These are phyloP conservation scores for Rhinopomastus cyanomelas DNA, from an alignment of 2,113 vertebrate species.

Conservation along the genomic window DNA sequence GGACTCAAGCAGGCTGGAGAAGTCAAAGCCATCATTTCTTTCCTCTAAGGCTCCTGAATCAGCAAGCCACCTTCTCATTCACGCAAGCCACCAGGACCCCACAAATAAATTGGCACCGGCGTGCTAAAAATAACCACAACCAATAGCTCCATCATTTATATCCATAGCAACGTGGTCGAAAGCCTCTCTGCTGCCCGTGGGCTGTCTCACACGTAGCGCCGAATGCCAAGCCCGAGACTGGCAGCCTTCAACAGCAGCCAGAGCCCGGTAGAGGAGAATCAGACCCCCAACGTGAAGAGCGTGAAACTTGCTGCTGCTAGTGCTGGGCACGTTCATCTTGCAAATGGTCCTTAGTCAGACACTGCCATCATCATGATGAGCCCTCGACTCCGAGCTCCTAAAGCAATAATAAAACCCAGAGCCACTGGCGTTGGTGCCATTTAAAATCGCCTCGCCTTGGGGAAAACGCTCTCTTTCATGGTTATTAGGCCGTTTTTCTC, in stretches of 20 bases:
- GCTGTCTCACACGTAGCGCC: conserved; percentile 15
- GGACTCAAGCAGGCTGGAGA: not conserved
- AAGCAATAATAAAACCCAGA: conserved; percentile 31
- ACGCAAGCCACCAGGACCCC: conserved; percentile 35
- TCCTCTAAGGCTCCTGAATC: conserved; percentile 9
- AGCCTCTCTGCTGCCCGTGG: conserved; percentile 66
- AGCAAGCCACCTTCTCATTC: conserved; percentile 34
- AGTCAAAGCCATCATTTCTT: not conserved
- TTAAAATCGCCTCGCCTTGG: conserved; percentile 39
- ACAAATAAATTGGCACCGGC: conserved; percentile 69
- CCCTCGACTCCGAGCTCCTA: conserved; percentile 5
- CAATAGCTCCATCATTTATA: conserved; percentile 65
- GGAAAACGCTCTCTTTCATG: conserved; percentile 58
- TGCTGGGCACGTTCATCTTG: conserved; percentile 41
- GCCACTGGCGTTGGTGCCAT: conserved; percentile 27
- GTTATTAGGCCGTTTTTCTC: conserved; percentile 55
- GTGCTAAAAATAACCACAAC: conserved; percentile 76
- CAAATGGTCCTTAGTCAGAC: conserved; percentile 29
- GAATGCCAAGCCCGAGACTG: conserved; percentile 19
- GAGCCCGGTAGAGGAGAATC: not conserved
- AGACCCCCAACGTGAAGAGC: not conserved
- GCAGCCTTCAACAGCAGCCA: conserved; percentile 15
- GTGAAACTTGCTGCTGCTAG: not conserved
- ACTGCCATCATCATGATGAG: conserved; percentile 41
- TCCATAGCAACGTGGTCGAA: conserved; percentile 76